Evolutionary conservation across 1,140 invertebrate species (phyloP).

Genomic region (Cydia fagiglandana): DNA sequence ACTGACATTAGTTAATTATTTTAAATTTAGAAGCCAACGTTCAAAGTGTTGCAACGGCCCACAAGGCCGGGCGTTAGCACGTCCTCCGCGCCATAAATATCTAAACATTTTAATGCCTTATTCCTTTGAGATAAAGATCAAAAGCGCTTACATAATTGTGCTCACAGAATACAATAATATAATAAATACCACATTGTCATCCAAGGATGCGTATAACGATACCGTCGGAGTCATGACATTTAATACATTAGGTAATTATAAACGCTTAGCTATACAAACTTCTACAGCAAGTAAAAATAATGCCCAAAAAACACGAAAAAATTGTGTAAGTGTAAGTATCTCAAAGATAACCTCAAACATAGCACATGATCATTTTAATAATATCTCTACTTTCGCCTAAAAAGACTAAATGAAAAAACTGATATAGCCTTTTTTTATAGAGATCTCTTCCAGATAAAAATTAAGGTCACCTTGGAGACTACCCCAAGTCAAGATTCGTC

Average conservation of each 20-base stretch:
- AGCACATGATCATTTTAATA: too few species aligned
- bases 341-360: too few species aligned
- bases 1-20: not conserved
- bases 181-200: not conserved
- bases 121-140: constrained; percentile 10
- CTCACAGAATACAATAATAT: not conserved
- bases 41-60: constrained; percentile 12
- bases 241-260: not conserved
- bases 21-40: constrained; percentile 16
- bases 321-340: too few species aligned
- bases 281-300: not conserved
- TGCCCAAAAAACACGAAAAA: too few species aligned
- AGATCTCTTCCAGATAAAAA: not conserved
- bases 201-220: constrained; percentile 2
- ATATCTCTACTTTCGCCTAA: too few species aligned
- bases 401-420: too few species aligned
- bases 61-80: constrained; percentile 8
- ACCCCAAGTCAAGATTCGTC: constrained; percentile 1
- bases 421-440: too few species aligned
- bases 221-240: not conserved
- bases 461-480: not conserved
- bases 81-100: not conserved
- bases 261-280: not conserved
- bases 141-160: not conserved
- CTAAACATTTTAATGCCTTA: not conserved